phyloP scores from a whole-genome alignment of 2,888 invertebrate species.

The Pandemis corylana region DNA sequence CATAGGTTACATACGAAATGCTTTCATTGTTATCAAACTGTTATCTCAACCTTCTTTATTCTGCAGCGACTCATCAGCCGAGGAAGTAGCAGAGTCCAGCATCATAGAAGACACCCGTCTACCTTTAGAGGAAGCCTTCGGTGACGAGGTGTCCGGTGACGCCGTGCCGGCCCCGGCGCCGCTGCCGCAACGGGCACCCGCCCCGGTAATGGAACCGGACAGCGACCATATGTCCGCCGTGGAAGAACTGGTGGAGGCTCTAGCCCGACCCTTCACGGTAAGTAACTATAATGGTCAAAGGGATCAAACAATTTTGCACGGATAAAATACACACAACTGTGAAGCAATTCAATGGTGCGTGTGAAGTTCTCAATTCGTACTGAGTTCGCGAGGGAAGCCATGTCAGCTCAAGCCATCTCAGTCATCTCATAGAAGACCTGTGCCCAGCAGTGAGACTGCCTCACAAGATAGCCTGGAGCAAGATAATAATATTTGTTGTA shows the following conservation, averaged over 20 bases:
- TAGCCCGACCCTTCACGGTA: slow-evolving; percentile 79
- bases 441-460: no score
- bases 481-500: no score
- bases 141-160: slow-evolving; percentile 75
- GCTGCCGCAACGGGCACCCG: slow-evolving; percentile 68
- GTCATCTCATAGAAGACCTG: no score
- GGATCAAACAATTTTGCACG: not conserved
- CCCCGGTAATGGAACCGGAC: slow-evolving; percentile 69
- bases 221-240: slow-evolving; percentile 71
- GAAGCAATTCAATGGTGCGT: no score
- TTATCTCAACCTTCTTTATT: not conserved
- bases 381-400: no score
- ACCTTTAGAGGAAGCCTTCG: slow-evolving; percentile 75
- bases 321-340: no score
- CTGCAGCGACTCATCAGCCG: slow-evolving; percentile 72
- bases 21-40: not conserved
- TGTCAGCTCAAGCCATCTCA: no score
- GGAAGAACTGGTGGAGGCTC: slow-evolving; percentile 77
- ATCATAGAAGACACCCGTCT: slow-evolving; percentile 68
- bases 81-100: slow-evolving; percentile 62
- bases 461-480: no score
- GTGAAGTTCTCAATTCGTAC: no score
- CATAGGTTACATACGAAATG: no score
- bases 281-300: slow-evolving; percentile 47
- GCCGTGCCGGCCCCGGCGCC: slow-evolving; percentile 77